These are phyloP conservation scores for Periphyllus acericola DNA, from an alignment of 2,888 invertebrate genomes.

Conservation along the genomic window DNA sequence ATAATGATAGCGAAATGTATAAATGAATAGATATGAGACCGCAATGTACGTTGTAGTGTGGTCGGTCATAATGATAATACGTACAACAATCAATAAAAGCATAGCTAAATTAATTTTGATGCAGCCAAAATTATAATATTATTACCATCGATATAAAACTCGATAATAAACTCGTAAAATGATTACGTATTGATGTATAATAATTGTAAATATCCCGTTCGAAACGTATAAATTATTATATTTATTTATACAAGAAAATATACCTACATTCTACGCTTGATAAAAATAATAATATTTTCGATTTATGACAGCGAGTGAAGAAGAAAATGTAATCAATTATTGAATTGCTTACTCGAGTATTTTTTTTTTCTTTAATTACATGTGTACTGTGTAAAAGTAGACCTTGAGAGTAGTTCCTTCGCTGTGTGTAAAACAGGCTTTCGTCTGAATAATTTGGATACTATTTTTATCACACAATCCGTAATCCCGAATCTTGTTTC, in stretches of 20 bases:
- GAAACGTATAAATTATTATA: not conserved
- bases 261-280: not conserved
- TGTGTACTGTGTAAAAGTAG: not conserved
- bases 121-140: not conserved
- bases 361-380: not conserved
- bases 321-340: constrained; percentile 18
- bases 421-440: constrained; percentile 27
- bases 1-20: not conserved
- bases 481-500: constrained; percentile 60
- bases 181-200: not conserved
- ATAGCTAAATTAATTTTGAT: not conserved
- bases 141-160: not conserved
- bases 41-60: not conserved
- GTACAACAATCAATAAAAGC: not conserved
- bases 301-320: not conserved
- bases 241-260: not conserved
- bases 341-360: not conserved
- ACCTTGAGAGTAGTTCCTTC: not conserved
- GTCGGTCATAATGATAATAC: not conserved
- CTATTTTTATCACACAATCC: constrained; percentile 48
- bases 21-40: not conserved
- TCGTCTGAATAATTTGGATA: constrained; percentile 33
- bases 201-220: not conserved
- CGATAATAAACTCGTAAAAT: not conserved
- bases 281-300: not conserved